phyloP scores from a whole-genome alignment of 2,888 invertebrate species.

The Apotomis turbidana region DNA sequence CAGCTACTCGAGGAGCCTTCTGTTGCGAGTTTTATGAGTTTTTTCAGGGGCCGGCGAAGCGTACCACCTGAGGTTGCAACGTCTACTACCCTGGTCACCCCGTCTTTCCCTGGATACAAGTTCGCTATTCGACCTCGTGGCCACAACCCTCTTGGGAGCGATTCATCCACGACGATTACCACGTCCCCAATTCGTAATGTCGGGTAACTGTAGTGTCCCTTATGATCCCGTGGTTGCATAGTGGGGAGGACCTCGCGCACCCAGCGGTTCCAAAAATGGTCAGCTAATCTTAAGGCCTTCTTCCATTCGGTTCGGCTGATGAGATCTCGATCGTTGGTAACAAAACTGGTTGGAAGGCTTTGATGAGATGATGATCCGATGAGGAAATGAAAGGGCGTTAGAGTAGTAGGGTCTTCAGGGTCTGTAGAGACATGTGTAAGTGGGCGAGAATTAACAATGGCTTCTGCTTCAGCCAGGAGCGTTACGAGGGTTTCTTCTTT shows the following conservation, averaged over 20 bases:
- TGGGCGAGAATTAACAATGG: slow-evolving; percentile 38
- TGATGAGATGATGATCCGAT: slow-evolving; percentile 3
- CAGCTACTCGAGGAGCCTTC: not conserved
- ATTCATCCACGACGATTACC: not conserved
- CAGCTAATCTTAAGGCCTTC: not conserved
- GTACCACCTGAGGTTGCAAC: not conserved
- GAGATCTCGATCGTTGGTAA: slow-evolving; percentile 1
- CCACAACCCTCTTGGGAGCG: not conserved
- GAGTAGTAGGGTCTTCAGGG: slow-evolving; percentile 33
- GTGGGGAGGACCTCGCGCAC: not conserved
- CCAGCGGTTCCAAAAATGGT: slow-evolving; percentile 10
- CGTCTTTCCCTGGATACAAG: slow-evolving; percentile 1
- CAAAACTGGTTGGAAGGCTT: not conserved
- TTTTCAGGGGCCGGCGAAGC: not conserved
- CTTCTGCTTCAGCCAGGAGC: slow-evolving; percentile 41
- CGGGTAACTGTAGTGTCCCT: not conserved
- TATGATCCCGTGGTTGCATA: not conserved
- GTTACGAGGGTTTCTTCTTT: slow-evolving; percentile 1
- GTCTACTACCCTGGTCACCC: slow-evolving; percentile 2
- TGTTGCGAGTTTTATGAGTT: not conserved
- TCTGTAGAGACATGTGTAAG: slow-evolving; percentile 33
- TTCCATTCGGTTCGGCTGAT: slow-evolving; percentile 15
- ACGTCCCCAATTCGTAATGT: not conserved
- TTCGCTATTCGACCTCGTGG: not conserved
- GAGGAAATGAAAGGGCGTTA: slow-evolving; percentile 1